A percentile compares a stretch with the other conserved stretches of the same genome.
Conservation (phyloP, 2,888 invertebrate genomes). For the Papilio demoleus region DNA sequence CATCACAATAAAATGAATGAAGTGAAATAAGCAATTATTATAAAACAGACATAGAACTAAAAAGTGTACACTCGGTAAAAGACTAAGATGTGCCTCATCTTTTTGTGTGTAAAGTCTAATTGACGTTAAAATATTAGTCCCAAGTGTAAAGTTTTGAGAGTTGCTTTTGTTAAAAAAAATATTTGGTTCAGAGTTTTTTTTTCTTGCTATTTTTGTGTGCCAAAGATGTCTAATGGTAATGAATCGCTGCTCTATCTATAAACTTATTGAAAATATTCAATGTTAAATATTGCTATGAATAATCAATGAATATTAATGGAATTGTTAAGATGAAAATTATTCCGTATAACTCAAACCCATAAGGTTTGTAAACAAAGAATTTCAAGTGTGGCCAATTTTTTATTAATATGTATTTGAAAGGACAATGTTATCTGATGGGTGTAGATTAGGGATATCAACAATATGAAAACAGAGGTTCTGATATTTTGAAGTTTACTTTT, state of each 20-base stretch:
- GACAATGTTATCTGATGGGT: too few relatives aligned
- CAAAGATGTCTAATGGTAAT: conserved; percentile 24
- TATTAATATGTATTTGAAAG: too few relatives aligned
- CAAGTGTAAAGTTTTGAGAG: neutral
- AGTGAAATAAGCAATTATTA: neutral
- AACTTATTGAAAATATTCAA: neutral
- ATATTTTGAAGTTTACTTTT: neutral
- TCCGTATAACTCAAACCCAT: neutral
- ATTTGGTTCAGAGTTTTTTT: neutral
- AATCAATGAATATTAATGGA: neutral
- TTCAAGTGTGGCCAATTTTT: too few relatives aligned
- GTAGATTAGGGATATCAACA: too few relatives aligned
- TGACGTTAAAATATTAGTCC: neutral
- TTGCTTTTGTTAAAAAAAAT: neutral
- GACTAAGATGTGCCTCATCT: neutral
- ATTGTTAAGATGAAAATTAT: neutral
- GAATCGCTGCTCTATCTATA: neutral
- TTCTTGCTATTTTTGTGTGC: conserved; percentile 18
- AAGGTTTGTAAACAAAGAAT: too few relatives aligned
- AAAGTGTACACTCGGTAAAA: neutral
- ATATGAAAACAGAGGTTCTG: too few relatives aligned
- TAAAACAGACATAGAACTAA: neutral
- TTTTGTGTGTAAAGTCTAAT: neutral
- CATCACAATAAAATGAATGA: neutral
- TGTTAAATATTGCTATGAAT: neutral